Base-by-base conservation (phyloP, 2,113 vertebrate genomes). In the Rhabdomys dilectus region DNA sequence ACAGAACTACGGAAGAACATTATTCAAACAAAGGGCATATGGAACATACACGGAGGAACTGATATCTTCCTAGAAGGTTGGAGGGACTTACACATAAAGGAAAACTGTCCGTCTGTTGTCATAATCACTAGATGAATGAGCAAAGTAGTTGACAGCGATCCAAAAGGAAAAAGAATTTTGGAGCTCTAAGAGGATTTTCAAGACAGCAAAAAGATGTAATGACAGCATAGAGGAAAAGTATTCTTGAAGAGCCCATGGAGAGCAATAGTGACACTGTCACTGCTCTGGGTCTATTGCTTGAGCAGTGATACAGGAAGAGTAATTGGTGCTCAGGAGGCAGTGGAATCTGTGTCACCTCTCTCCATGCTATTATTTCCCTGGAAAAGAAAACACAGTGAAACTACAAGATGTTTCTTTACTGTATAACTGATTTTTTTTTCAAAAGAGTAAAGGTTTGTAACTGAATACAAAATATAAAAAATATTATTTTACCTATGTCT, bases 351-450 rank as follows among this genome's bases (percentile, higher is more conserved):
- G 26, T 91, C 60, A 53, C 48, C 92, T 84, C 31, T 94, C 42
- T 78, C 36, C 39, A 62, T 73, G 80, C 10, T 70, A 64, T 75
- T 62, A 62, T 88, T 90, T 95, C 29, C 39, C 48, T 96, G 77
- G 92, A 60, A 94, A 93, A 85, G 26, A 81, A 91, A 64, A 76
- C 45, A 53, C 9, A 78, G 51, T 94, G 73, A 95, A 96, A 68
- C 3, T 84, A 45, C 13, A 80, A 13, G 29, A 8, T 81, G 2
- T 86, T 82, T 82, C 62, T 92, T 76, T n/a, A 89, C 86, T 62
- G 9, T 56, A 0, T 56, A 58, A 29, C 39, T 10, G n/a, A 22
- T 70, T n/a, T 90, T 89, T 90, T 89, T 72, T 90, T 75, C 19
- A 72, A 64, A 34, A 90, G 45, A 39, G 31, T 62, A 22, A 89